Base-by-base conservation (phyloP, 2,797 vertebrate species). In the Ciconia nigra region DNA sequence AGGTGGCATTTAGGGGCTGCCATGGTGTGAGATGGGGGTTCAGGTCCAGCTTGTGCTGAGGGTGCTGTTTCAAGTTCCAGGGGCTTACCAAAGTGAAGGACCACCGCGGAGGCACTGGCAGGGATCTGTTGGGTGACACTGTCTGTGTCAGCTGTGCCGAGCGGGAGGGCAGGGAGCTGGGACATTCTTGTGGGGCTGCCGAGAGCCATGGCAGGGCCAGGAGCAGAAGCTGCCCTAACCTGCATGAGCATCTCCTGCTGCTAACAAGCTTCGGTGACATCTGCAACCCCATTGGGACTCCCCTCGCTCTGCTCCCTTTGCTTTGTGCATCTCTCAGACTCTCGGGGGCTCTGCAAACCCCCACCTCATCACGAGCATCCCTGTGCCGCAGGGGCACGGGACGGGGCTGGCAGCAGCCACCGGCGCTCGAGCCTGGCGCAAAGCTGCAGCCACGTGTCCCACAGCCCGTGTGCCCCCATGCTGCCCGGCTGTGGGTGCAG, bases 301-400 rank as follows among this genome's bases (percentile, higher is more conserved):
- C 20, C 28, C 44, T 39, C 5, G 1, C 29, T 13, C 62, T 33
- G 33, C 29, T 57, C 21, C 10, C 42, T 13, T 37, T 18, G 26
- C 51, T 59, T 28, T 7, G 31, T 33, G 28, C 73, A 29, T 9
- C 59, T 41, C 39, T 6, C 39, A 67, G 85, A 3, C 33, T 26
- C 37, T 8, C 0, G 8, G 61, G 28, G 28, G 8, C 55, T 31
- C 47, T 22, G 31, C 62, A 24, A 24, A 5, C 28, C 46, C 41
- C 21, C 0, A 0, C 15, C 51, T 21, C 59, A 3, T 6, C 35
- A 4, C 1, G 5, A 65, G 15, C 77, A 21, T 24, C 63, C 57
- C 51, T 13, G 0, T 0, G 4, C 22, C 4, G 3, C 3, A 16
- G 47, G 19, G 29, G 6, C 1, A 3, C 2, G 15, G 33, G 55